These are phyloP conservation scores for Bombus vancouverensis DNA, from an alignment of 1,140 invertebrate genomes.

Conservation along the genomic window DNA sequence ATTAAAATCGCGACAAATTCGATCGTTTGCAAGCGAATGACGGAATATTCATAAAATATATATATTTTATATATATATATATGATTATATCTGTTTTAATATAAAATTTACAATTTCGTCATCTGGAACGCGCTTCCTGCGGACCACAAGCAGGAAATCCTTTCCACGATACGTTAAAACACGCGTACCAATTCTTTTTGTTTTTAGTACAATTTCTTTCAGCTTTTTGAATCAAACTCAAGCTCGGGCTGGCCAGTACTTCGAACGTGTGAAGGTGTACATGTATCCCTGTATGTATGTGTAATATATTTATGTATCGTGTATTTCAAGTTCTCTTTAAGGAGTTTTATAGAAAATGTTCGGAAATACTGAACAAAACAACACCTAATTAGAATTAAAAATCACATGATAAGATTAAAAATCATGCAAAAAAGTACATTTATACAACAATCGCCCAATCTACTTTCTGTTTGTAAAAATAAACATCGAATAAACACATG, in stretches of 20 bases:
- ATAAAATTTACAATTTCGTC: constrained; percentile 65
- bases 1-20: constrained; percentile 58
- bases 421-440: constrained; percentile 1
- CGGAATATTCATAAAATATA: constrained; percentile 78
- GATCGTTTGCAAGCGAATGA: constrained; percentile 46
- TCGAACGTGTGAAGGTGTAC: constrained; percentile 43
- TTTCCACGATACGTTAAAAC: constrained; percentile 40
- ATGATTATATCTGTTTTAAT: constrained; percentile 59
- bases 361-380: constrained; percentile 28
- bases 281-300: constrained; percentile 14
- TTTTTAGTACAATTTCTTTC: constrained; percentile 72
- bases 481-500: not conserved
- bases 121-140: constrained; percentile 37
- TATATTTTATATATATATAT: constrained; percentile 27
- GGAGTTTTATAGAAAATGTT: constrained; percentile 66
- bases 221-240: constrained; percentile 77
- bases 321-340: constrained; percentile 32
- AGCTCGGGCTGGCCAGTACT: constrained; percentile 71
- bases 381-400: not conserved
- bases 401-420: not conserved
- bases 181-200: constrained; percentile 57
- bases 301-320: constrained; percentile 4
- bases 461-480: not conserved
- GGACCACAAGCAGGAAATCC: constrained; percentile 14
- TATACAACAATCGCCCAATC: not conserved